Conservation (phyloP, 2,888 invertebrate species). For the Eutolmus rufibarbis region DNA sequence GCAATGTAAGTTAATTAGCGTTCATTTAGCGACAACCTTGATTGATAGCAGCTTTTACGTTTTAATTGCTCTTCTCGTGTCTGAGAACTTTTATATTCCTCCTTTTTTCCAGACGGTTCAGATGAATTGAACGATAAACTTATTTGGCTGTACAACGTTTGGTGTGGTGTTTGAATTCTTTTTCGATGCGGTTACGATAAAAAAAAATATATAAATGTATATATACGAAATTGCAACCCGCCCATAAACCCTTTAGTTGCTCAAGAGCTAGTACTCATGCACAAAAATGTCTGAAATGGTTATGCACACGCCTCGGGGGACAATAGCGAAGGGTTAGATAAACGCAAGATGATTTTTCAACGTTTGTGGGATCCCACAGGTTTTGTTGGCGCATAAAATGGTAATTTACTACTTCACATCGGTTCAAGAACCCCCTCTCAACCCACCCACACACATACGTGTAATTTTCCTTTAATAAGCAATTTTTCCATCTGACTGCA, state of each 20-base stretch:
- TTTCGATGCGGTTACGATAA: background rate
- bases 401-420: background rate
- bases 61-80: background rate
- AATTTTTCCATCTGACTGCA: background rate
- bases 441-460: background rate
- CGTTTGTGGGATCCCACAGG: background rate
- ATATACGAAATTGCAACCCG: background rate
- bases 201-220: background rate
- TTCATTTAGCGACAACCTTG: background rate
- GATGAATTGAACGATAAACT: background rate
- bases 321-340: background rate
- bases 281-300: background rate
- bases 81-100: background rate
- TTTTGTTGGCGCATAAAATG: background rate
- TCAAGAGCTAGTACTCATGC: background rate
- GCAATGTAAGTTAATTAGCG: background rate
- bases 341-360: background rate
- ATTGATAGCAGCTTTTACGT: background rate
- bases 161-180: background rate
- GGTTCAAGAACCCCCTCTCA: background rate
- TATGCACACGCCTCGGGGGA: background rate
- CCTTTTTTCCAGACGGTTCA: background rate
- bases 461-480: background rate
- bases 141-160: background rate
- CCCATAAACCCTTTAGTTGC: background rate